Conservation (phyloP, 2,113 vertebrate species). For the Syngnathus scovelli region DNA sequence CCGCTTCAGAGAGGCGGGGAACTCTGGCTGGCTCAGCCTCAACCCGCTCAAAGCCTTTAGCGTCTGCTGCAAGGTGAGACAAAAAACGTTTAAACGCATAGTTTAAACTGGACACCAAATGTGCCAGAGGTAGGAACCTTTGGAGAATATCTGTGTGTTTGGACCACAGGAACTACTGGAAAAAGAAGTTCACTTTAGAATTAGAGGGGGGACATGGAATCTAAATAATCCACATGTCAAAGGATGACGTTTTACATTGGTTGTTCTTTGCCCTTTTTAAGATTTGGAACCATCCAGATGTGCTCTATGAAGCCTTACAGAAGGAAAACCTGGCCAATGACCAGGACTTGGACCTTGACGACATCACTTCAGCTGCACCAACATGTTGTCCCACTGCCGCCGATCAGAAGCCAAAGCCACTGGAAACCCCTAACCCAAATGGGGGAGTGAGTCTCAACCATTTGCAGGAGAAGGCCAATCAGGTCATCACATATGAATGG, state of each 20-base stretch:
- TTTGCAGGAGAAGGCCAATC: conserved; percentile 89
- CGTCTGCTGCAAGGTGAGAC: conserved; percentile 86
- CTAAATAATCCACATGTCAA: background rate
- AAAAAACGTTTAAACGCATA: too few species aligned
- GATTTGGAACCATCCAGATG: conserved; percentile 98
- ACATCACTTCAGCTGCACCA: conserved; percentile 79
- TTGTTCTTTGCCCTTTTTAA: conserved; percentile 36
- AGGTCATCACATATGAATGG: conserved; percentile 94
- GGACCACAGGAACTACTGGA: background rate
- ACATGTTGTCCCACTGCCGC: conserved; percentile 70
- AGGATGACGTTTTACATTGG: background rate
- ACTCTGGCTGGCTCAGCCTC: conserved; percentile 90
- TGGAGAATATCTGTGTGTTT: background rate
- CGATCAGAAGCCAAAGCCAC: conserved; percentile 76
- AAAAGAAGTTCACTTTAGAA: too few species aligned
- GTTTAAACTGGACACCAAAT: too few species aligned
- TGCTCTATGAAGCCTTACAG: conserved; percentile 89
- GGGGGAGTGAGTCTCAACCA: conserved; percentile 83
- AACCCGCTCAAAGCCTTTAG: conserved; percentile 95
- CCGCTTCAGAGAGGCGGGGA: conserved; percentile 90
- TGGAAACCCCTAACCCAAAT: conserved; percentile 75
- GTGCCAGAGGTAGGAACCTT: too few species aligned
- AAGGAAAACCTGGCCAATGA: conserved; percentile 90
- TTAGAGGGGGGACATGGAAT: too few species aligned
- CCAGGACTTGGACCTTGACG: conserved; percentile 92